Percentiles rank a stretch among this genome's conserved stretches.
These are phyloP conservation scores for Acanthurus lineatus DNA, from an alignment of 2,797 vertebrate species.

Conservation along the genomic window DNA sequence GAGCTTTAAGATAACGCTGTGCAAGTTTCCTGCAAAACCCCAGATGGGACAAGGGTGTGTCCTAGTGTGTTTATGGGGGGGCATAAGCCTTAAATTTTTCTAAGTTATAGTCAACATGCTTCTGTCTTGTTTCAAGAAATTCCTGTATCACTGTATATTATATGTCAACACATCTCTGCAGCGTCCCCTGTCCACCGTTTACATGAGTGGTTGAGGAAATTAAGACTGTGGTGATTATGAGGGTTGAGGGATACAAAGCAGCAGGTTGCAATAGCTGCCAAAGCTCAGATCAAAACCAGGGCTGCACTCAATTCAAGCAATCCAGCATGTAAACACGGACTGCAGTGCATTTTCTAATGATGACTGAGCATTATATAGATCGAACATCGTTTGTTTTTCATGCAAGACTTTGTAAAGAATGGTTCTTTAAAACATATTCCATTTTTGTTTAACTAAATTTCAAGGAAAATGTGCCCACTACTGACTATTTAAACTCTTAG, in stretches of 20 bases:
- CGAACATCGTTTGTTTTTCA: constrained; percentile 6
- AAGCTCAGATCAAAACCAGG: constrained; percentile 57
- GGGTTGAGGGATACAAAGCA: constrained; percentile 51
- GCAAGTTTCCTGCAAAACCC: constrained; percentile 33
- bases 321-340: constrained; percentile 49
- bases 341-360: constrained; percentile 46
- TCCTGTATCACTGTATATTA: constrained; percentile 15
- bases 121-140: neutral
- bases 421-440: constrained; percentile 12
- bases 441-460: neutral
- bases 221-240: constrained; percentile 48
- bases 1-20: constrained; percentile 41
- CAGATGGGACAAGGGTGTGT: constrained; percentile 31
- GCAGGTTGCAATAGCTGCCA: constrained; percentile 38
- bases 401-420: constrained; percentile 12
- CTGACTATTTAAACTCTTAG: neutral
- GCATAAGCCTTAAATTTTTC: neutral
- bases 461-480: neutral
- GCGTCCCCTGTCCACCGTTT: neutral
- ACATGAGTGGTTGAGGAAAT: constrained; percentile 40
- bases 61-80: neutral
- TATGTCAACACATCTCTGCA: constrained; percentile 34
- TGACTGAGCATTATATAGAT: constrained; percentile 8
- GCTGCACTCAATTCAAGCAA: constrained; percentile 39
- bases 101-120: neutral